Evolutionary conservation across 2,113 vertebrate genomes (phyloP), one percentile per base, ranked within the genome.

Genomic region (Microcebus tavaratra): DNA sequence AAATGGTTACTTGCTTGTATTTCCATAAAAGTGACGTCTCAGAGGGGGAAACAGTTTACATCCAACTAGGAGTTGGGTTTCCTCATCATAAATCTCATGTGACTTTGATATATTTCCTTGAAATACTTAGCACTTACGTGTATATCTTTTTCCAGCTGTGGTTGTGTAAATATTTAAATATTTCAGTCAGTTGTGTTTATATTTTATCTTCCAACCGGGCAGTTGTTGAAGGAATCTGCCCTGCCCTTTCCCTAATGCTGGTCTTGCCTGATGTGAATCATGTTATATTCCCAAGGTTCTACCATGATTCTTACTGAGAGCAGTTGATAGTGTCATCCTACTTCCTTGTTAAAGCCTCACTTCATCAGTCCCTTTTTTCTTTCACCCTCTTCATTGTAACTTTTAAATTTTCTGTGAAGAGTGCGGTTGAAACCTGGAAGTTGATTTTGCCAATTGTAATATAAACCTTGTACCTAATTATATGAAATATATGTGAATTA

Each of bases 51-150:
- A 61, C 11, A 29, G 48, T 94, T 97, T 70, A 65, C 2, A 53
- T 96, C 63, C 93, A 95, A 29, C 72, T 48, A 94, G 55, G 84
- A 87, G 89, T 96, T 95, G 94, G 94, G 86, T 90, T 95, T 96
- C 94, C 48, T 91, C 93, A 31, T 96, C 53, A 91, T 95, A 95
- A 94, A 96, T 92, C 94, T 96, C 91, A 84, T 57, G 63, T 95
- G 93, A 98, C 97, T 96, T 96, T 96, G 94, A 98, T 97, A 67
- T 80, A 97, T 98, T 96, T 95, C 96, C 91, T 90, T 96, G 94
- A 97, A 97, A 98, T 98, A 96, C 95, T 98, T 97, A 98, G 86
- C 97, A 97, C 96, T 97, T 97, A 95, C 4, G n/a, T 97, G 93
- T 91, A 55, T 96, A 90, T 96, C 97, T 96, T 95, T 97, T 97